Evolutionary conservation across 2,113 vertebrate species (phyloP).

Genomic region (Nymphicus hollandicus): DNA sequence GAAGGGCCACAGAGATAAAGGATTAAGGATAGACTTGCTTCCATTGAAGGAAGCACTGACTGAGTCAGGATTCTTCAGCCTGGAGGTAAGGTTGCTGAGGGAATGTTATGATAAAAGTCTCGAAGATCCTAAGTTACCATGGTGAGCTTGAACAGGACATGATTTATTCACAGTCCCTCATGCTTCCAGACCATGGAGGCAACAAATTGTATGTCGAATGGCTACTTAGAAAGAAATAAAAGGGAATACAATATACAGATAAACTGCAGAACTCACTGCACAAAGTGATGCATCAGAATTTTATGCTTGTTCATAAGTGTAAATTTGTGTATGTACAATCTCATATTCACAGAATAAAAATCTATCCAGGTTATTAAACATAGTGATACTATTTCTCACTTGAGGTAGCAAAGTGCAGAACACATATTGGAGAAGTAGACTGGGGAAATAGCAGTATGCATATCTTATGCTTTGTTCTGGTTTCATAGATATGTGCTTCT

Average conservation of each 20-base stretch:
- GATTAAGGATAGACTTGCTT: background rate
- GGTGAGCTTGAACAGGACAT: background rate
- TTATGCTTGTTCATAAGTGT: background rate
- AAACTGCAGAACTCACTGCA: background rate
- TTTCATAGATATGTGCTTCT: background rate
- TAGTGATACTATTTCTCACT: background rate
- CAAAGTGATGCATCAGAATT: background rate
- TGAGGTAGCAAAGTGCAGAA: background rate
- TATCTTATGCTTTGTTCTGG: background rate
- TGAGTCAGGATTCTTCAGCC: background rate
- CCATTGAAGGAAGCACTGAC: background rate
- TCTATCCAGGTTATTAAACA: background rate
- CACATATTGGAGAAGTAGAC: background rate
- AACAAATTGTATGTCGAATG: background rate
- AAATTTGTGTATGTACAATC: background rate
- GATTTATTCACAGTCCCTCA: background rate
- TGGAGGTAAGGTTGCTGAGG: background rate
- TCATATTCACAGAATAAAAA: background rate
- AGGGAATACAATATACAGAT: background rate
- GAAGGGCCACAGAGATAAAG: background rate
- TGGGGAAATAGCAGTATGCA: accelerated
- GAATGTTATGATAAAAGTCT: background rate
- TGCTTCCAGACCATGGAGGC: background rate
- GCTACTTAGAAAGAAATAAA: background rate
- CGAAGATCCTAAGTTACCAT: background rate